Evolutionary conservation across 2,888 invertebrate genomes (phyloP), one percentile per base, ranked within the genome.

Genomic region (Chaetogeoica ovagalla): DNA sequence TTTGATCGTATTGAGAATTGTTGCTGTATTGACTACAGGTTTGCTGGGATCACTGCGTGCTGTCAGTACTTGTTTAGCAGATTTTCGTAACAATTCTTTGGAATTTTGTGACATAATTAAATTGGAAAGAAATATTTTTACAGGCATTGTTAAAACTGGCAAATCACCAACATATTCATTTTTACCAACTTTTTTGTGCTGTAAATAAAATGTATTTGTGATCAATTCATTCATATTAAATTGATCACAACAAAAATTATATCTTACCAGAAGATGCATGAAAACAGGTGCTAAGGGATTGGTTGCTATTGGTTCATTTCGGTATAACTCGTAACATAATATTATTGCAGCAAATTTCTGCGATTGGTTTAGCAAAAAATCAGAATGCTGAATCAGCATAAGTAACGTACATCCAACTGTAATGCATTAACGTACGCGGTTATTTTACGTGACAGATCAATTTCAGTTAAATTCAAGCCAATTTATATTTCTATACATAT

Each of bases 271-370:
- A 65, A 92, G 87, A 85, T 91, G 90, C 39, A 92, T 88, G 85
- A 94, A 92, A 55, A 91, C 90, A 82, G 90, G 88, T 9, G 90
- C 90, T 86, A 93, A 94, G 37, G 94, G 93, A 84, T 91, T 92
- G 65, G 89, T 88, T 63, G 89, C 87, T 57, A 92, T 87, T 2
- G 90, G 88, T 83, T 93, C 93, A 17, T 89, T 89, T 84, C 89
- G 88, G 85, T 92, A 93, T 85, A 93, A 88, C 85, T 93, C 92
- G 86, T 90, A 90, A 15, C 94, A 87, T 66, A 93, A 85, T 70
- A 90, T 90, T 39, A 93, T 88, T 43, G 92, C 91, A 55, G 90
- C 90, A 82, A 94, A 86, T 83, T 91, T 88, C 85, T 93, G 93
- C 82, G 90, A 88, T 65, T 79, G 79, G 57, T 79, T 79, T 13